These are phyloP conservation scores for Halcyon badia DNA, from an alignment of 2,797 vertebrate species.

Conservation along the genomic window DNA sequence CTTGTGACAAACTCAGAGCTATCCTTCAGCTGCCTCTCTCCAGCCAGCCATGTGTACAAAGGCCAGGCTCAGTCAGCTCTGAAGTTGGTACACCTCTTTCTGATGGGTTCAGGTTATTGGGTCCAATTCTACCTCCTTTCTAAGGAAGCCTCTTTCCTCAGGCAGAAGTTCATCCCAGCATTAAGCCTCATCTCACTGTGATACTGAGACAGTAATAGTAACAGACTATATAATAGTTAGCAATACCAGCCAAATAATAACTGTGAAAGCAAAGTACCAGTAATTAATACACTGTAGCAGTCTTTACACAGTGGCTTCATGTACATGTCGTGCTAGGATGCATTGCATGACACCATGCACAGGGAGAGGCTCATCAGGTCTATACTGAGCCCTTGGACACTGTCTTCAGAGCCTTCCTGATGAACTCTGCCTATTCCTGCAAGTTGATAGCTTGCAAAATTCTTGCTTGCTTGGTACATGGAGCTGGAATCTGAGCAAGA, in stretches of 20 bases:
- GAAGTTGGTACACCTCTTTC: neutral
- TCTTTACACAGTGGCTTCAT: neutral
- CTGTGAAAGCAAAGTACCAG: neutral
- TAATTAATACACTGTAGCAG: neutral
- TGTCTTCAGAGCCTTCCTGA: accelerated
- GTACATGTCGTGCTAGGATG: neutral
- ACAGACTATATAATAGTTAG: neutral
- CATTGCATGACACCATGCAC: neutral
- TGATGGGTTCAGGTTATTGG: neutral
- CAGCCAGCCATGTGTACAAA: accelerated
- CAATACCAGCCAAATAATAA: neutral
- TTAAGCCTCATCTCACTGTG: neutral
- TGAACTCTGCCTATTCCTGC: neutral
- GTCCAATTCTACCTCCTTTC: neutral
- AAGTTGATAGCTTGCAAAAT: neutral
- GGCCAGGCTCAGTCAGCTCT: neutral
- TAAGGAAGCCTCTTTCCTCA: neutral
- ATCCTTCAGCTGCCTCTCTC: neutral
- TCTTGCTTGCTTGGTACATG: neutral
- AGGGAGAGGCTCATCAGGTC: neutral
- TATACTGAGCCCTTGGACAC: neutral
- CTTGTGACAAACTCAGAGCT: neutral
- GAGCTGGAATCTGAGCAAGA: constrained; percentile 33
- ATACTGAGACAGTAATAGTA: neutral
- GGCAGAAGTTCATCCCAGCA: neutral